Base-by-base conservation (phyloP, 1,140 invertebrate genomes). In the Heliconius nattereri region DNA sequence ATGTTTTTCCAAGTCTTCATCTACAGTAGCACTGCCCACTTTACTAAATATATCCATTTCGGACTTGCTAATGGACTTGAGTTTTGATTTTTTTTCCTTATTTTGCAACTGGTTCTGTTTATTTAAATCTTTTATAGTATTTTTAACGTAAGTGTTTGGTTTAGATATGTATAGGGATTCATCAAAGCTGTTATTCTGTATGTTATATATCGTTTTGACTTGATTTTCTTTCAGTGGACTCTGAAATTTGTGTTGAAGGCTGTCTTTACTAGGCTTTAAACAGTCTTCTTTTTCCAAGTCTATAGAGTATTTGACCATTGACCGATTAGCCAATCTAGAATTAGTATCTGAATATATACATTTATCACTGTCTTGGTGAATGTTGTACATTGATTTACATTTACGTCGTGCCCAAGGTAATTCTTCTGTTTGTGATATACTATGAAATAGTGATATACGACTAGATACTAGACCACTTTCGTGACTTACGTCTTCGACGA, bases 41-140 rank as follows among this genome's bases (percentile, higher is more conserved):
- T 91, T 94, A 72, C 83, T 93, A 57, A 94, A 94, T 77, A 94
- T 92, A 78, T 94, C 93, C 91, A 93, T 92, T 89, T 94, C 93
- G 57, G 93, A 94, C 83, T 92, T 94, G 76, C 93, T 94, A 26
- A 91, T 87, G 20, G 89, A 89, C 78, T 86, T 89, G 78, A 87
- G 80, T 83, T 87, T 82, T 73, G 80, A 81, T 70, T 77, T 20
- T 32, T 73, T 32, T 54, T 76, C 75, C 76, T 75, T 79, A 83
- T 70, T 13, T 35, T 78, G 74, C 11, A 75, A 70, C 54, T 83
- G 29, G 52, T 40, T 80, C 80, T 80, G 74, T 70, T 83, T 71
- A 49, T 81, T 81, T 70, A 81, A 83, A 52, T 81, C 81, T 74
- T 83, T 85, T 75, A 85, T 80, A 35, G 79, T 79, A 66, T 76